Percentiles rank a stretch among this genome's conserved stretches.
These are phyloP conservation scores for Girardinus metallicus DNA, from an alignment of 2,797 vertebrate genomes.

Conservation along the genomic window DNA sequence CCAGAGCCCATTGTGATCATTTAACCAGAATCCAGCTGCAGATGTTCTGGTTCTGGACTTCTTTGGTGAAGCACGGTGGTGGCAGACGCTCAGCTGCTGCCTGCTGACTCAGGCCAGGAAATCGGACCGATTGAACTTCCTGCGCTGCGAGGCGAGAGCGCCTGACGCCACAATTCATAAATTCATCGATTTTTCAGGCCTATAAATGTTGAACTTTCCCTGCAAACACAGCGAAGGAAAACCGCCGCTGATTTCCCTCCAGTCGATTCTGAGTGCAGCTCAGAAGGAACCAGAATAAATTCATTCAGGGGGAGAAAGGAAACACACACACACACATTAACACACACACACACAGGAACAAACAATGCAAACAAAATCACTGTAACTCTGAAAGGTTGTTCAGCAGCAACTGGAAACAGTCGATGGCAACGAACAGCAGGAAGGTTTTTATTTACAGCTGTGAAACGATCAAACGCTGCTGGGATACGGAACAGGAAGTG, in stretches of 20 bases:
- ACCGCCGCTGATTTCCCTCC: constrained; percentile 29
- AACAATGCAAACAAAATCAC: constrained; percentile 5
- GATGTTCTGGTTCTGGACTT: too few species aligned
- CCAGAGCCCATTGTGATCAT: too few species aligned
- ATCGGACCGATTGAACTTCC: constrained; percentile 26
- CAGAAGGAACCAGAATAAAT: constrained; percentile 10
- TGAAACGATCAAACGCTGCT: constrained; percentile 6
- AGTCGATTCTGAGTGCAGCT: constrained; percentile 12
- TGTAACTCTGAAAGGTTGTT: constrained; percentile 7
- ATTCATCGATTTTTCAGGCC: constrained; percentile 20
- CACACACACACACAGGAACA: neutral
- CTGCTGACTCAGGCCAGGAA: constrained; percentile 43
- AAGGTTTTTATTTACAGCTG: constrained; percentile 47
- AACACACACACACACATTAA: neutral
- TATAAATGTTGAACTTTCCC: constrained; percentile 25
- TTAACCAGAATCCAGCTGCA: too few species aligned
- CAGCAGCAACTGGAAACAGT: constrained; percentile 40
- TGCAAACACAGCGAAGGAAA: constrained; percentile 7
- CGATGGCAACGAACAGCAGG: constrained; percentile 38
- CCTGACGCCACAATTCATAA: constrained; percentile 17
- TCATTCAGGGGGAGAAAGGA: constrained; percentile 5
- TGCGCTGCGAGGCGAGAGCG: neutral
- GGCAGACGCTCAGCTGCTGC: neutral
- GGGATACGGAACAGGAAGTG: neutral
- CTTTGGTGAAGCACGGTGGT: too few species aligned